A percentile compares a stretch with the other conserved stretches of the same genome.
These are phyloP conservation scores for Macrosteles quadrilineatus DNA, from an alignment of 1,140 invertebrate species.

Conservation along the genomic window DNA sequence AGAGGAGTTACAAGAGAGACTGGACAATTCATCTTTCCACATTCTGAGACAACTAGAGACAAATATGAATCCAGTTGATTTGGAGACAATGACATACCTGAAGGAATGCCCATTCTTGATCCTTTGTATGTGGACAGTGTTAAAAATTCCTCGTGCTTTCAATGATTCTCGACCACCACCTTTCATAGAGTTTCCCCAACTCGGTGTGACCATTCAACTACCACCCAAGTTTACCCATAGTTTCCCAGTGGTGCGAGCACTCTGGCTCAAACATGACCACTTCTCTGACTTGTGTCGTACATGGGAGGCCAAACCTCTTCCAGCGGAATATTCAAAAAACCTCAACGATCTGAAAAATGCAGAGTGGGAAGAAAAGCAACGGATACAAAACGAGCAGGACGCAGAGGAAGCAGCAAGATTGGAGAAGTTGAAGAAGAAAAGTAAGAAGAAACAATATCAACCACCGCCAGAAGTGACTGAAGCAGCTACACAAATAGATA, in stretches of 20 bases:
- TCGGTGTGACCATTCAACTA: constrained; percentile 58
- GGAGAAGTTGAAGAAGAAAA: constrained; percentile 46
- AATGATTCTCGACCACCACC: constrained; percentile 46
- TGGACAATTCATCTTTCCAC: constrained; percentile 55
- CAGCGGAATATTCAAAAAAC: constrained; percentile 21
- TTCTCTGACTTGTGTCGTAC: constrained; percentile 50
- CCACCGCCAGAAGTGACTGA: constrained; percentile 49
- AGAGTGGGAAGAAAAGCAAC: constrained; percentile 41
- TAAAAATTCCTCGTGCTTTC: constrained; percentile 49
- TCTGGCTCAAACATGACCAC: constrained; percentile 65
- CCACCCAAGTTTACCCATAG: constrained; percentile 57
- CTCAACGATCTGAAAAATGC: constrained; percentile 37
- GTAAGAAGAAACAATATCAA: constrained; percentile 49
- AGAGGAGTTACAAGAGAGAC: constrained; percentile 51
- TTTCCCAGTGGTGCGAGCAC: constrained; percentile 57
- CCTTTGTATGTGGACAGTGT: constrained; percentile 55
- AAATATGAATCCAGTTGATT: constrained; percentile 54
- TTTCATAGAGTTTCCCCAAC: constrained; percentile 58
- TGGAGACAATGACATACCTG: constrained; percentile 54
- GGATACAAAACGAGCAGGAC: constrained; percentile 30
- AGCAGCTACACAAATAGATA: constrained; percentile 39
- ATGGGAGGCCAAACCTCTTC: constrained; percentile 41
- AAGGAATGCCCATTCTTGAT: constrained; percentile 51
- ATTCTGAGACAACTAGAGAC: constrained; percentile 56
- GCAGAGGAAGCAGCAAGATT: constrained; percentile 40